Evolutionary conservation across 2,888 invertebrate genomes (phyloP).

Genomic region (Eupithecia pulchellata): DNA sequence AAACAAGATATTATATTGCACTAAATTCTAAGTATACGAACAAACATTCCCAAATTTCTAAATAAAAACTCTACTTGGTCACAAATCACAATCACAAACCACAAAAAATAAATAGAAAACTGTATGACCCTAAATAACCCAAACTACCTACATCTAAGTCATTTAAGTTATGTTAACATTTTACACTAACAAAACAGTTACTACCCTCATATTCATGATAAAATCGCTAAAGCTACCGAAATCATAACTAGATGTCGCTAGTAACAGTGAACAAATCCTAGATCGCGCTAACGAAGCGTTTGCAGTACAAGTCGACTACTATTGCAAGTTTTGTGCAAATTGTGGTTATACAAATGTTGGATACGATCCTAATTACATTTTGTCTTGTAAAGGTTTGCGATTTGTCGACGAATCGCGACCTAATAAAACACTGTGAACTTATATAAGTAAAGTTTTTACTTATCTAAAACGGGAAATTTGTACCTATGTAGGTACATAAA

Average conservation of each 20-base stretch:
- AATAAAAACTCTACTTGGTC: neutral
- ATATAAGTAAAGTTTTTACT: too few species aligned
- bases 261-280: constrained; percentile 15
- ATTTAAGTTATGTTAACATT: neutral
- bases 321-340: neutral
- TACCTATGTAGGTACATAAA: too few species aligned
- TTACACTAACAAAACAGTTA: neutral
- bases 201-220: constrained; percentile 36
- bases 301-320: neutral
- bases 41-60: neutral
- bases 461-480: too few species aligned
- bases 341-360: constrained; percentile 27
- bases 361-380: constrained; percentile 27
- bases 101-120: too few species aligned
- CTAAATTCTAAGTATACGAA: neutral
- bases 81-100: neutral
- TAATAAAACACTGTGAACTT: constrained; percentile 20
- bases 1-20: too few species aligned
- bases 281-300: constrained; percentile 45
- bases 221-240: neutral
- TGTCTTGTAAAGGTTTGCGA: constrained; percentile 52
- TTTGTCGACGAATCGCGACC: constrained; percentile 54
- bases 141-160: neutral
- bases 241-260: constrained; percentile 47
- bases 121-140: neutral